Evolutionary conservation across 2,797 vertebrate genomes (phyloP).

Genomic region (Microctenopoma lineatum): DNA sequence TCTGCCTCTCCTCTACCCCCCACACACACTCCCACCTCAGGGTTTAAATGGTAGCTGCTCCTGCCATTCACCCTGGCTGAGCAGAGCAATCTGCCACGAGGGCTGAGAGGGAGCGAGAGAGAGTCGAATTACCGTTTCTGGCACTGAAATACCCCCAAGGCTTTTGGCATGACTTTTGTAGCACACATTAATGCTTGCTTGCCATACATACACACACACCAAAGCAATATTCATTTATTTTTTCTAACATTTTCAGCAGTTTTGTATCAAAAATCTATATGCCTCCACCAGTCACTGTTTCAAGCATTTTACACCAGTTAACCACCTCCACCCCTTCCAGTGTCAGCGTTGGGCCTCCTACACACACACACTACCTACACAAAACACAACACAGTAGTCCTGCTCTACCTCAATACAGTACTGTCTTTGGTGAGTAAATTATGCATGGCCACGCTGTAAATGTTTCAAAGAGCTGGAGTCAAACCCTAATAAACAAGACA

Average conservation of each 20-base stretch:
- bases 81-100: conserved; percentile 45
- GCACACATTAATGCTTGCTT: conserved; percentile 54
- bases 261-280: neutral
- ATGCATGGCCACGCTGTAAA: conserved; percentile 73
- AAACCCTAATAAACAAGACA: conserved; percentile 38
- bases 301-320: conserved; percentile 20
- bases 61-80: conserved; percentile 71
- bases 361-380: conserved; percentile 26
- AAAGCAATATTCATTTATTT: neutral
- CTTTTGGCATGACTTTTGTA: conserved; percentile 50
- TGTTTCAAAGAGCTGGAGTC: conserved; percentile 68
- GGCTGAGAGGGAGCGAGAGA: conserved; percentile 27
- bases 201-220: conserved; percentile 25
- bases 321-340: conserved; percentile 24
- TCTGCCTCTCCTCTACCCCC: conserved; percentile 29
- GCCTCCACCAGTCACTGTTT: neutral
- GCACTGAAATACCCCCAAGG: conserved; percentile 58
- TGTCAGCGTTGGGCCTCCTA: conserved; percentile 41
- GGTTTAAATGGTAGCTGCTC: conserved; percentile 72
- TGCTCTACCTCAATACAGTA: conserved; percentile 33
- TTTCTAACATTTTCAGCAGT: neutral
- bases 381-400: conserved; percentile 47
- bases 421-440: conserved; percentile 61
- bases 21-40: conserved; percentile 22
- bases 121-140: conserved; percentile 72